phyloP scores from a whole-genome alignment of 2,888 invertebrate genomes.

The Terebella lapidaria region DNA sequence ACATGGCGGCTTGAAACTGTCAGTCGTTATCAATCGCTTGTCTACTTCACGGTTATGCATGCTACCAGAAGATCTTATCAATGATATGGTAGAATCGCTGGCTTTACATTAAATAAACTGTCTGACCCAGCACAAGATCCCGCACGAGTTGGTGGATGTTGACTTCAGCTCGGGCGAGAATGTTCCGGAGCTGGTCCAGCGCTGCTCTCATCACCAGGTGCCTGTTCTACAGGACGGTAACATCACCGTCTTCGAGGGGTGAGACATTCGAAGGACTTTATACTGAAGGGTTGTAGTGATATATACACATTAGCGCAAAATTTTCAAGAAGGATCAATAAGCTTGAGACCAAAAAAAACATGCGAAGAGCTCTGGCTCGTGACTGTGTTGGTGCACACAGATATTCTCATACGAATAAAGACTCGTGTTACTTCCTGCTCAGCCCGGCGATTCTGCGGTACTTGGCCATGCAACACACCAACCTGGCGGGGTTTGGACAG shows the following conservation, averaged over 20 bases:
- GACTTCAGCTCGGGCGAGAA: constrained; percentile 31
- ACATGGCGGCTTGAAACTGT: too few species aligned
- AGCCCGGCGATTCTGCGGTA: constrained; percentile 41
- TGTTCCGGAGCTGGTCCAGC: constrained; percentile 30
- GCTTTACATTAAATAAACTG: too few species aligned
- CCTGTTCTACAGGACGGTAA: constrained; percentile 28
- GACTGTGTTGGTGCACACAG: constrained; percentile 6
- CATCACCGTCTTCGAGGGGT: constrained; percentile 36
- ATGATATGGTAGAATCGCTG: background rate
- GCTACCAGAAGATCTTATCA: background rate
- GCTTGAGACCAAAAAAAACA: too few species aligned
- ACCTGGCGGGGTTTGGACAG: constrained; percentile 33
- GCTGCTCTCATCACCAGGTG: constrained; percentile 37
- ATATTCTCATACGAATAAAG: too few species aligned
- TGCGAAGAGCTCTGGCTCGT: background rate
- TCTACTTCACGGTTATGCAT: background rate
- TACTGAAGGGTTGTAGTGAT: too few species aligned
- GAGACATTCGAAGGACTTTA: too few species aligned
- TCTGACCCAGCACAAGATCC: constrained; percentile 33
- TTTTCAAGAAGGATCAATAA: too few species aligned
- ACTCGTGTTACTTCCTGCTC: too few species aligned
- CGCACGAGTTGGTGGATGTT: constrained; percentile 37
- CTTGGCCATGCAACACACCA: constrained; percentile 34
- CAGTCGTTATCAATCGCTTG: background rate
- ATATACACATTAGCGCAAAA: too few species aligned